Evolutionary conservation across 37 sponge, comb jelly and placozoan genomes (phyloP), one percentile per base, ranked within the genome.

Genomic region (Bolinopsis microptera): DNA sequence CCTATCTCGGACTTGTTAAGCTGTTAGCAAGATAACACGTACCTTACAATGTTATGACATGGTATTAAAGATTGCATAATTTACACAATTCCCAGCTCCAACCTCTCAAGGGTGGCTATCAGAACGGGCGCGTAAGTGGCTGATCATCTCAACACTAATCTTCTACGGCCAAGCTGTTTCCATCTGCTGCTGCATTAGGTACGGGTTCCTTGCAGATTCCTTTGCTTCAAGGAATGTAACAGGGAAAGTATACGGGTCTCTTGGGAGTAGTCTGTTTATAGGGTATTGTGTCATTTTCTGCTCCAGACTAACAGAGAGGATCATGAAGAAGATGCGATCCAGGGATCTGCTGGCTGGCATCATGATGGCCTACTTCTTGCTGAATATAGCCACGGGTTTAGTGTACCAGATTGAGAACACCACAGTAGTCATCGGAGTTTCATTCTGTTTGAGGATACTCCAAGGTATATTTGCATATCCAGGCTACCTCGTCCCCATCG

Each of bases 131-230:
- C 0, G 1, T n/a, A 18, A 48, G 61, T 34, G 5, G 8, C 90
- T 86, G 0, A 0, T 34, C 36, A 21, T 86, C 28, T 5, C 26
- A n/a, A 30, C 90, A 1, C 40, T 86, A 3, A 48, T 41, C 25
- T 41, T 86, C 61, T 86, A 86, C 61, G 90, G 90, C 30, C 61
- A 41, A 2, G 41, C 61, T 28, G 36, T 38, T 1, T 39, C 48
- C n/a, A 41, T 86, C 61, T 86, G 90, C 61, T 86, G 90, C 61
- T 86, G 48, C 61, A 86, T 86, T 48, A 40, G 90, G 1, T 86
- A 86, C 22, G 90, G 90, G 0, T 86, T 86, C 90, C 90, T 86
- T 0, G 90, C 61, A 3, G 90, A 86, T 30, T 24, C 90, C 61
- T 86, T 86, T 38, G 13, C 35, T 0, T 41, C 41, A 24, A 35